Base-by-base conservation (phyloP, 2,888 invertebrate species). In the Stenoptilia bipunctidactyla region DNA sequence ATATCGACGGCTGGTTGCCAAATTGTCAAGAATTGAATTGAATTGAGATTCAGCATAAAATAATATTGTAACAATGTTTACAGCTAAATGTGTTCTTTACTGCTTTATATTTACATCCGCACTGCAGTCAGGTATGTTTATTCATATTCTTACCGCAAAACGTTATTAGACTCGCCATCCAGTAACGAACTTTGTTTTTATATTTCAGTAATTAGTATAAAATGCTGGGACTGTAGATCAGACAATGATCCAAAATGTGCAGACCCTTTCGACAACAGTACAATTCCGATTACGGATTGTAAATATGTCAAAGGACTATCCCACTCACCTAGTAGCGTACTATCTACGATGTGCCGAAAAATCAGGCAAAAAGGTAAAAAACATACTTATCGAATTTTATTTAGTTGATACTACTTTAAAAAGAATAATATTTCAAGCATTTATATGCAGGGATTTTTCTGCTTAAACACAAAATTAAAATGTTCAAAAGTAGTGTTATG, bases 211-310 rank as follows among this genome's bases (percentile, higher is more conserved):
- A n/a, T n/a, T n/a, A n/a, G n/a, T 42, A 92, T 93, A 37, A 95
- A 96, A 83, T 96, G 96, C 61, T 96, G 95, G 95, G 92, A 90
- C 39, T 96, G 96, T 58, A 89, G 94, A 47, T 96, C 95, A 0
- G 93, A 92, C 58, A 89, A 88, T 41, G 96, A 96, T 72, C 93
- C 94, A 1, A 93, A 94, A 77, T 96, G 96, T 62, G 90, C 91
- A 0, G 96, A 96, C 79, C 96, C 96, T 0, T 96, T 96, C 58
- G 96, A 96, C 66, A 96, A 96, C 61, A 88, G 88, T 20, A 92
- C 95, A 0, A 89, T 94, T 43, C 93, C 94, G 0, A 94, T 95
- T 38, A 91, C 90, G 0, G 94, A 96, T 61, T 94, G 93, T 53
- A 85, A 77, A 38, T 87, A 89, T 56, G 86, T 84, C 42, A 74